Conservation (phyloP, 2,888 invertebrate genomes). For the Calliscelio sp. region DNA sequence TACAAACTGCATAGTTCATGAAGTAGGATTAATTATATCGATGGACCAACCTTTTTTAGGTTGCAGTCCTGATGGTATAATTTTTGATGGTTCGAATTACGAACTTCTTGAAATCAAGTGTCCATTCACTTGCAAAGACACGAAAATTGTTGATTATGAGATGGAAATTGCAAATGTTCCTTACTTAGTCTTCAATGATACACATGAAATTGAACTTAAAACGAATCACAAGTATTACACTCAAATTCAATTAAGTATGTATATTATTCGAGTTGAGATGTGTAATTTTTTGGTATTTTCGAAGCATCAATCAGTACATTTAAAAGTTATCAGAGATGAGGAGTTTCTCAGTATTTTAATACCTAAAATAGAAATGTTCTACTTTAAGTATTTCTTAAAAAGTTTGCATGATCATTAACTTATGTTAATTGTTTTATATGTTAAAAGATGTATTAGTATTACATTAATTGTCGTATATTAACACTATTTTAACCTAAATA, state of each 20-base stretch:
- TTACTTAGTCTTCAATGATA: background rate
- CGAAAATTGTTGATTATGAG: background rate
- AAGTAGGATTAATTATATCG: conserved; percentile 35
- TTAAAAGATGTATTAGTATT: no score
- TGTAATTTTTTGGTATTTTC: conserved; percentile 43
- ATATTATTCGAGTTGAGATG: background rate
- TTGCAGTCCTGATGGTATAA: conserved; percentile 56
- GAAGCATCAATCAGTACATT: background rate
- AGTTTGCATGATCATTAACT: no score
- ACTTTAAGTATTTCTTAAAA: conserved; percentile 12
- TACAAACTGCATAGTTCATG: conserved; percentile 3
- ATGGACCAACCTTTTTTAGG: conserved; percentile 38
- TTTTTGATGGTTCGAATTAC: conserved; percentile 38
- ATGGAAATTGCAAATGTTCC: background rate
- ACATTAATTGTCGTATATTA: no score
- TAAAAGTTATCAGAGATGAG: background rate
- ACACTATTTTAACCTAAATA: no score
- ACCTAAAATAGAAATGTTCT: conserved; percentile 11
- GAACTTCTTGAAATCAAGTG: conserved; percentile 67
- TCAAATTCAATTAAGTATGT: conserved; percentile 32
- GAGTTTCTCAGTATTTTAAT: background rate
- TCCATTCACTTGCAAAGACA: background rate
- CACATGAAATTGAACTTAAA: conserved; percentile 12
- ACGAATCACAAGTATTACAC: conserved; percentile 33
- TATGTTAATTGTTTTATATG: no score